Evolutionary conservation across 2,113 vertebrate species (phyloP).

Genomic region (Acrocephalus kingi): DNA sequence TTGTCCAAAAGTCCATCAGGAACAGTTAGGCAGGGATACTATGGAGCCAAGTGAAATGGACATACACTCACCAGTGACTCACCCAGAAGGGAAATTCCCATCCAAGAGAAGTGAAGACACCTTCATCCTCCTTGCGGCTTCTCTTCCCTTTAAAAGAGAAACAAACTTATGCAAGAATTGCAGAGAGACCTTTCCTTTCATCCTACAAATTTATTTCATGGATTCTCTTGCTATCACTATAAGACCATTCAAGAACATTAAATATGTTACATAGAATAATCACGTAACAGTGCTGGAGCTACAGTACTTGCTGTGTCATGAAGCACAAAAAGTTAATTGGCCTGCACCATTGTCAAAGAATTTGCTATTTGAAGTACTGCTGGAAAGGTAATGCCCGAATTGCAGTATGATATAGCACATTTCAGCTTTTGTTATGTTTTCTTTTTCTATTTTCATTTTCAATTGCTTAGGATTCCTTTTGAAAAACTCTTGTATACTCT

Average conservation of each 20-base stretch:
- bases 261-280: not conserved
- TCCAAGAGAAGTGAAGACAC: not conserved
- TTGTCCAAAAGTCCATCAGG: not conserved
- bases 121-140: not conserved
- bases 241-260: not conserved
- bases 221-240: not conserved
- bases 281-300: not conserved
- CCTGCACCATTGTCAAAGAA: not conserved
- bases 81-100: not conserved
- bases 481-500: not conserved
- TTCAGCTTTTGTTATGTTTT: not conserved
- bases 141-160: not conserved
- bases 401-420: not conserved
- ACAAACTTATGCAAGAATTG: not conserved
- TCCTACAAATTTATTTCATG: not conserved
- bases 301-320: not conserved
- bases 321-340: not conserved
- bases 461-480: not conserved
- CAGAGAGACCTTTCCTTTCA: not conserved
- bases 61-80: not conserved
- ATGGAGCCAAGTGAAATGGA: fast-evolving
- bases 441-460: not conserved
- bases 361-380: not conserved
- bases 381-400: not conserved
- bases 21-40: not conserved